Evolutionary conservation across 2,797 vertebrate genomes (phyloP).

Genomic region (Alca torda): DNA sequence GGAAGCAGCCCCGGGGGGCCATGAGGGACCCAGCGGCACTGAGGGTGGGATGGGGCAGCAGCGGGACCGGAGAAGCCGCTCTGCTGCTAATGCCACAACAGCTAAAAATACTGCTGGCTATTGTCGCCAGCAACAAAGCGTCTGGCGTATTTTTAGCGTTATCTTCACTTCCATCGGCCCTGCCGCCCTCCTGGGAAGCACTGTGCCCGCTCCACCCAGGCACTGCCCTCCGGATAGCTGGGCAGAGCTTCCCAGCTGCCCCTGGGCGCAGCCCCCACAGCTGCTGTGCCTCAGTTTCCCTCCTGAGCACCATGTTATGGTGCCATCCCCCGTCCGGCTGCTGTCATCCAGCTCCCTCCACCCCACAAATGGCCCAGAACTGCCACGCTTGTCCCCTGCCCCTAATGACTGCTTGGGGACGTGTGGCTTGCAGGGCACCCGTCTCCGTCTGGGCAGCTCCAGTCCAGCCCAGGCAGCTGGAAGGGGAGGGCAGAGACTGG

Average conservation of each 20-base stretch:
- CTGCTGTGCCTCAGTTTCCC: background rate
- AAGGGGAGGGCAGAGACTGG: background rate
- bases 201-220: constrained; percentile 4
- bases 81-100: background rate
- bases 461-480: background rate
- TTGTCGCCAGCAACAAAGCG: constrained; percentile 50
- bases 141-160: constrained; percentile 42
- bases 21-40: rapidly evolving
- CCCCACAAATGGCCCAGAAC: background rate
- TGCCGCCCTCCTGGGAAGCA: background rate
- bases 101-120: constrained; percentile 55
- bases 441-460: background rate
- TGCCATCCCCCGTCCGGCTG: background rate
- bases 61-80: background rate
- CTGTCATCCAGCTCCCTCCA: background rate
- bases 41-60: background rate
- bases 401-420: background rate
- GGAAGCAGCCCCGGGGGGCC: background rate
- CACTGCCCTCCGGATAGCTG: background rate
- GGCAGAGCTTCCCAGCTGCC: background rate
- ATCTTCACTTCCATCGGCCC: background rate
- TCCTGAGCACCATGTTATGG: background rate
- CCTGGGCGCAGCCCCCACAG: background rate
- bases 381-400: background rate
- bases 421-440: background rate